Percentiles rank a stretch among this genome's conserved stretches.
phyloP scores from a whole-genome alignment of 1,140 invertebrate species.

The Conus ventricosus region DNA sequence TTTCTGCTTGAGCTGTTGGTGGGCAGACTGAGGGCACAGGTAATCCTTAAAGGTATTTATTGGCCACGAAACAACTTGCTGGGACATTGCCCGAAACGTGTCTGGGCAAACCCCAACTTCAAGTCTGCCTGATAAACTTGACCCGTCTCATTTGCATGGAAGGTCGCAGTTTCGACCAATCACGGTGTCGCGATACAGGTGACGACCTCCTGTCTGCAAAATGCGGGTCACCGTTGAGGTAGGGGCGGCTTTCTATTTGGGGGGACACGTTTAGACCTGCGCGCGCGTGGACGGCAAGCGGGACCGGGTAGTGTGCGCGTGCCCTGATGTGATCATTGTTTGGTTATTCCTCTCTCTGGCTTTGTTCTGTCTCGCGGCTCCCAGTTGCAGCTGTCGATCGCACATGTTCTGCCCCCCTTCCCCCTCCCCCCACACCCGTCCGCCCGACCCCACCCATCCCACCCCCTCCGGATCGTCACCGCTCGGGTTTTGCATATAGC shows the following conservation, averaged over 20 bases:
- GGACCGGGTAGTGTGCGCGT: neutral
- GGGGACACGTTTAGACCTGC: neutral
- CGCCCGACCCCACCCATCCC: too few relatives aligned
- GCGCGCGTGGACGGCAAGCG: neutral
- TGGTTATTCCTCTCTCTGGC: neutral
- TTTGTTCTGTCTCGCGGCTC: too few relatives aligned
- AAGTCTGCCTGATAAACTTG: neutral
- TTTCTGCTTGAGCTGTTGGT: neutral
- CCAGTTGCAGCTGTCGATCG: too few relatives aligned
- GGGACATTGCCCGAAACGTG: neutral
- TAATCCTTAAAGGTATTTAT: constrained; percentile 14
- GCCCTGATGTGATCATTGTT: constrained; percentile 4
- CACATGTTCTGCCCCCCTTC: too few relatives aligned
- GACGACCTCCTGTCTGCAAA: neutral
- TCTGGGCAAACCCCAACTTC: neutral
- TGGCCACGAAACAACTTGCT: neutral
- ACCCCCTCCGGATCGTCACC: too few relatives aligned
- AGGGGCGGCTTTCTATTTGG: neutral
- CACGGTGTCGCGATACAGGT: neutral
- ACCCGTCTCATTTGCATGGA: neutral
- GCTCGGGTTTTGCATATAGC: too few relatives aligned
- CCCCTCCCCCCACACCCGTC: too few relatives aligned
- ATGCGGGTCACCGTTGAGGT: neutral
- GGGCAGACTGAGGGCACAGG: neutral
- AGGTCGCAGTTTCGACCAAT: constrained; percentile 10